These are phyloP conservation scores for Erethizon dorsatum DNA, from an alignment of 2,797 vertebrate species.

Conservation along the genomic window DNA sequence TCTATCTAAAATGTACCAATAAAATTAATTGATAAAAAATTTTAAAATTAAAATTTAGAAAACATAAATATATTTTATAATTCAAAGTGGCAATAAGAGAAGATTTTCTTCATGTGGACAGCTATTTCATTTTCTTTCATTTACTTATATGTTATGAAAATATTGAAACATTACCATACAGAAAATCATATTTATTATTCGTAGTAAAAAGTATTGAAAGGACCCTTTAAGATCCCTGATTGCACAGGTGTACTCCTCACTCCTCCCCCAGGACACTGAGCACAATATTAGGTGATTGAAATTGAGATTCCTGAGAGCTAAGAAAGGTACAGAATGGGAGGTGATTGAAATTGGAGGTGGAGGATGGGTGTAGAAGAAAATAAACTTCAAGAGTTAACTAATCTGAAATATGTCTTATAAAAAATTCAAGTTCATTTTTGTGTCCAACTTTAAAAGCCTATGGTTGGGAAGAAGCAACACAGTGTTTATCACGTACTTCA, in stretches of 20 bases:
- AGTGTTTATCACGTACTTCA: background rate
- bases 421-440: background rate
- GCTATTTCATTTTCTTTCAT: background rate
- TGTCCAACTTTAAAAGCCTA: background rate
- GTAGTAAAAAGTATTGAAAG: background rate
- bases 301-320: background rate
- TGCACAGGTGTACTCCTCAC: fast-evolving
- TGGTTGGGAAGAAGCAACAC: background rate
- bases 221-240: fast-evolving
- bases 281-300: background rate
- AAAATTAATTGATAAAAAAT: background rate
- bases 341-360: background rate
- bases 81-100: conserved; percentile 7
- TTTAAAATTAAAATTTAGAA: conserved; percentile 21
- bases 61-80: background rate
- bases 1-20: background rate
- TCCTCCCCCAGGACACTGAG: background rate
- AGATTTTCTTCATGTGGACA: background rate
- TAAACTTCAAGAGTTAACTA: background rate
- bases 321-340: background rate
- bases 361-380: background rate
- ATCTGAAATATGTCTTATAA: background rate
- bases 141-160: background rate
- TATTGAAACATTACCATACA: background rate
- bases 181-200: background rate